phyloP scores from a whole-genome alignment of 2,888 invertebrate genomes.

The Latrodectus hesperus region DNA sequence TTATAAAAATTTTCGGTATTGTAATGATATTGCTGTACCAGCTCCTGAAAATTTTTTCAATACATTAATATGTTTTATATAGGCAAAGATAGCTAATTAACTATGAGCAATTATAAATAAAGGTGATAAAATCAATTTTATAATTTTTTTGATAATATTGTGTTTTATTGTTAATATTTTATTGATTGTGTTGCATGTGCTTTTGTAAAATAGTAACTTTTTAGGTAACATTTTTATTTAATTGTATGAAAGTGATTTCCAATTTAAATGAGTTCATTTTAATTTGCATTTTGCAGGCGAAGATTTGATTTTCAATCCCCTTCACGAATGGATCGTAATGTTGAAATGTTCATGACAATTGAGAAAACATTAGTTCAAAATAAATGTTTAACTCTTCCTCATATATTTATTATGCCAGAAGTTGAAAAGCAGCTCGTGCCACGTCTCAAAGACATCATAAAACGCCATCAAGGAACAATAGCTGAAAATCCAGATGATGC shows the following conservation, averaged over 20 bases:
- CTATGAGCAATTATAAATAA: too few species aligned
- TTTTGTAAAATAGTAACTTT: background rate
- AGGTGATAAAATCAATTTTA: too few species aligned
- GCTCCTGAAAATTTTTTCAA: too few species aligned
- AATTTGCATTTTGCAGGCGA: constrained; percentile 51
- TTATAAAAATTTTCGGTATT: too few species aligned
- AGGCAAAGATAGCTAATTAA: too few species aligned
- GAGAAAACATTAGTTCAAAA: constrained; percentile 88
- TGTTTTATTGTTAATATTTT: background rate
- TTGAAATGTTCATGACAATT: constrained; percentile 93
- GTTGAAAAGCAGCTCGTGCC: constrained; percentile 81
- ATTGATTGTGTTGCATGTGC: background rate
- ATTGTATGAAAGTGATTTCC: too few species aligned
- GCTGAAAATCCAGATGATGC: constrained; percentile 90
- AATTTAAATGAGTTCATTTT: background rate
- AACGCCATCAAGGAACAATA: constrained; percentile 87
- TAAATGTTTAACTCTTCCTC: constrained; percentile 86
- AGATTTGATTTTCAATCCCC: constrained; percentile 82
- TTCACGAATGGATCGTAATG: constrained; percentile 90
- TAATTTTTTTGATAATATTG: background rate
- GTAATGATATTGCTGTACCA: too few species aligned
- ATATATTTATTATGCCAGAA: constrained; percentile 87
- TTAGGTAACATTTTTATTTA: too few species aligned
- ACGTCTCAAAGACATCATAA: constrained; percentile 90
- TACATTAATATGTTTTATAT: too few species aligned